Evolutionary conservation across 1,140 invertebrate genomes (phyloP).

Genomic region (Bilobella aurantiaca): DNA sequence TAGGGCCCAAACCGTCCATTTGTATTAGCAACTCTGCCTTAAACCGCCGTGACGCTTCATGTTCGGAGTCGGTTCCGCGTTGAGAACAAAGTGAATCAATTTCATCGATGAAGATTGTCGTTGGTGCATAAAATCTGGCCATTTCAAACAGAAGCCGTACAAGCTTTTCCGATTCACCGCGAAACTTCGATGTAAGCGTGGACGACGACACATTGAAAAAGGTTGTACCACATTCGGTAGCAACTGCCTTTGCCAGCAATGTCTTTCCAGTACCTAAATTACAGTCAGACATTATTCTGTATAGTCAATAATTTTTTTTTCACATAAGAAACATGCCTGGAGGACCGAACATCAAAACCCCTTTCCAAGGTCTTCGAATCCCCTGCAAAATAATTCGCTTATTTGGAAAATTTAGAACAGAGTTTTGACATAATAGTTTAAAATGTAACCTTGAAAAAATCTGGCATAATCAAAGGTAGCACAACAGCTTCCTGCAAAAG

Average conservation of each 20-base stretch:
- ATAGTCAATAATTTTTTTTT: not conserved
- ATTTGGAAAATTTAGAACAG: not conserved
- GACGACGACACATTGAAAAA: constrained; percentile 63
- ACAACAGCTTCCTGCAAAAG: constrained; percentile 61
- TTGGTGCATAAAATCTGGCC: constrained; percentile 59
- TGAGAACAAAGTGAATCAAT: constrained; percentile 58
- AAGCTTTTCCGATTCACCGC: constrained; percentile 64
- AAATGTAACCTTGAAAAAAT: constrained; percentile 51
- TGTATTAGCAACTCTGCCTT: constrained; percentile 63
- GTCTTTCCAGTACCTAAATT: constrained; percentile 60
- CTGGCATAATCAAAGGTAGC: constrained; percentile 55
- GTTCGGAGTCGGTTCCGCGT: constrained; percentile 54
- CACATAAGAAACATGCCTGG: constrained; percentile 38
- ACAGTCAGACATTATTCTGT: no score
- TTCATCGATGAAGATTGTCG: constrained; percentile 64
- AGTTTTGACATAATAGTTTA: not conserved
- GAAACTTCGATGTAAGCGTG: constrained; percentile 60
- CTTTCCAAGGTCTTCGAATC: constrained; percentile 51
- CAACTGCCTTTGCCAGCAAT: constrained; percentile 56
- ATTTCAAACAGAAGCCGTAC: constrained; percentile 61
- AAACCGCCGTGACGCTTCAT: constrained; percentile 58
- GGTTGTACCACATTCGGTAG: constrained; percentile 61
- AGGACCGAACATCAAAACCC: constrained; percentile 53
- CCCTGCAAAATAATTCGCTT: constrained; percentile 40
- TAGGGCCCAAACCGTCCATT: constrained; percentile 52